Evolutionary conservation across 2,113 vertebrate species (phyloP).

Genomic region (Tauraco erythrolophus): DNA sequence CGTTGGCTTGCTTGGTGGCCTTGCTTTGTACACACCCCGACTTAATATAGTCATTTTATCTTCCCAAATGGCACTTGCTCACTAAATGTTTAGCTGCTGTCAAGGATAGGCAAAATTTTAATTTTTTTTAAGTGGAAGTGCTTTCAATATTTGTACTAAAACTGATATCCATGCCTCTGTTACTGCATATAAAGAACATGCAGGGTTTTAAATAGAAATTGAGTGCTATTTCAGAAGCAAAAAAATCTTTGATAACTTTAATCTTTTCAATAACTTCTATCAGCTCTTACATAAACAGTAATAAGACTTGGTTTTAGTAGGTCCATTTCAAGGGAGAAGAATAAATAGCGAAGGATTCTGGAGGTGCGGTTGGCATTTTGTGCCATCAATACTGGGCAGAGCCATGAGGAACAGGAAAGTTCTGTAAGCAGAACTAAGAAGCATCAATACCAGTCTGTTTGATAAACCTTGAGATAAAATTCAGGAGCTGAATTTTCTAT

Average conservation of each 20-base stretch:
- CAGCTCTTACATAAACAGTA: not conserved
- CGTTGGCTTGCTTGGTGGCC: conserved; percentile 78
- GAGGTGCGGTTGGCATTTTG: not conserved
- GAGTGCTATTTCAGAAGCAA: not conserved
- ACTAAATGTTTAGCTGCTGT: conserved; percentile 19
- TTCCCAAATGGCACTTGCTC: not conserved
- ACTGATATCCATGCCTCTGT: no score
- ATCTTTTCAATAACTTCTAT: not conserved
- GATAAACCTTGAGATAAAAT: not conserved
- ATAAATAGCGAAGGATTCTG: not conserved
- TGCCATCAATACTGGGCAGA: not conserved
- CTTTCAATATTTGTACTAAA: not conserved
- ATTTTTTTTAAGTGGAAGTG: not conserved
- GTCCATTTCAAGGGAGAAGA: not conserved
- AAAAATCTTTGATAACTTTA: not conserved
- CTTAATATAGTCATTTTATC: not conserved
- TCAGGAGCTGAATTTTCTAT: not conserved
- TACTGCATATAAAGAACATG: not conserved
- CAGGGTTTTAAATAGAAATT: not conserved
- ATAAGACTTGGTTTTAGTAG: not conserved
- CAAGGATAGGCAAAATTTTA: conserved; percentile 42
- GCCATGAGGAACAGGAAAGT: not conserved
- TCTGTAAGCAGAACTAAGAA: not conserved
- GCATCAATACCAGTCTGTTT: rapidly evolving
- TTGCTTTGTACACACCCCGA: conserved; percentile 70